These are phyloP conservation scores for Alitta virens DNA, from an alignment of 2,888 invertebrate species.

Conservation along the genomic window DNA sequence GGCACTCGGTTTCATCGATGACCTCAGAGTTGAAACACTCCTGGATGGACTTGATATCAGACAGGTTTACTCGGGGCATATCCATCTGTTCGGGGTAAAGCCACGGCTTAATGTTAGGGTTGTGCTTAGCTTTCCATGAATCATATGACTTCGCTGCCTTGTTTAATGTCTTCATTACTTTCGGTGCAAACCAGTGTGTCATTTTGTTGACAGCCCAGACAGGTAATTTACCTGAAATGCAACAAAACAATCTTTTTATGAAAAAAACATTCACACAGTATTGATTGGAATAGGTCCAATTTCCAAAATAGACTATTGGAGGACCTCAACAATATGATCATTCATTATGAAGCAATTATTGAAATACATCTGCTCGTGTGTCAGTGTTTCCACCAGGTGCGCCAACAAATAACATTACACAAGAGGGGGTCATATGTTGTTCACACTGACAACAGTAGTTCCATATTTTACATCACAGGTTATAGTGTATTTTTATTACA, in stretches of 20 bases:
- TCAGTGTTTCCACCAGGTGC: too few relatives aligned
- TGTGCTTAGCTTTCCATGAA: constrained; percentile 76
- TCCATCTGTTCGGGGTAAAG: constrained; percentile 79
- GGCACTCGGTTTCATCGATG: constrained; percentile 22
- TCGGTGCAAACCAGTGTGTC: constrained; percentile 83
- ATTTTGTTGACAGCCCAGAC: constrained; percentile 86
- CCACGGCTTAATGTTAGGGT: constrained; percentile 82
- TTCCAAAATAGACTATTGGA: too few relatives aligned
- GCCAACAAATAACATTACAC: too few relatives aligned
- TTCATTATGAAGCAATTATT: too few relatives aligned
- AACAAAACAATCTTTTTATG: too few relatives aligned
- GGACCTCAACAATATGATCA: too few relatives aligned
- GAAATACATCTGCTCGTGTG: too few relatives aligned
- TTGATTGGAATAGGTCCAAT: background rate
- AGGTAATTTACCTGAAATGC: constrained; percentile 64
- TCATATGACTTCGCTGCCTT: constrained; percentile 80
- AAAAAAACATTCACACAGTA: background rate
- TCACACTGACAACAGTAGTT: too few relatives aligned
- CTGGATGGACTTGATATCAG: constrained; percentile 58
- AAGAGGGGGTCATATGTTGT: too few relatives aligned
- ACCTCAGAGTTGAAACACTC: constrained; percentile 26
- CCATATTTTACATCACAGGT: too few relatives aligned
- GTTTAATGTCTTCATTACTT: constrained; percentile 61
- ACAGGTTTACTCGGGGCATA: constrained; percentile 69
- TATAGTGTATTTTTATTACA: too few relatives aligned